These are phyloP conservation scores for Phycodurus eques DNA, from an alignment of 2,113 vertebrate genomes.

Conservation along the genomic window DNA sequence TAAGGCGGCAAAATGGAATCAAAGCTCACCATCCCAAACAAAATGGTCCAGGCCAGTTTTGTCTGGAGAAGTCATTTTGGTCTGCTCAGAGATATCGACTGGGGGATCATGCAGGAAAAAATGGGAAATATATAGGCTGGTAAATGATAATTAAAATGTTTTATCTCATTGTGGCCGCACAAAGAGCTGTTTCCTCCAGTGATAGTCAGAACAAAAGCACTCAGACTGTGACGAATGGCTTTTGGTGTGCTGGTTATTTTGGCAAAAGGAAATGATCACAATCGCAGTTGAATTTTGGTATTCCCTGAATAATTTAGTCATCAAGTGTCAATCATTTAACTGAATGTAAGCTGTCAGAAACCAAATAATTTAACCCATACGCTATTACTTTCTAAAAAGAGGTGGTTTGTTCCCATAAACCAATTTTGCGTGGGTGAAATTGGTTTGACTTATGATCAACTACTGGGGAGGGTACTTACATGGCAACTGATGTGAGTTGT, in stretches of 20 bases:
- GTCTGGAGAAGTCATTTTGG: constrained; percentile 20
- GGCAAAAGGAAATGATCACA: constrained; percentile 47
- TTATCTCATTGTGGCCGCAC: constrained; percentile 33
- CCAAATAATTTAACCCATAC: not conserved
- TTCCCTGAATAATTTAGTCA: constrained; percentile 14
- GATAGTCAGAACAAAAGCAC: constrained; percentile 26
- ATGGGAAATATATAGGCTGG: constrained; percentile 18
- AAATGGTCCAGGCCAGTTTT: constrained; percentile 8
- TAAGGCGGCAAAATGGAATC: not conserved
- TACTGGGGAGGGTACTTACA: too few species aligned
- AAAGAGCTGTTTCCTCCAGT: constrained; percentile 14
- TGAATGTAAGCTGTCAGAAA: not conserved
- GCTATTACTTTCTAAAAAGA: too few species aligned
- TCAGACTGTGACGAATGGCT: constrained; percentile 48
- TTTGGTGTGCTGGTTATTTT: constrained; percentile 42
- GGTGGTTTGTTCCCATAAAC: too few species aligned
- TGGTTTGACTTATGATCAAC: too few species aligned
- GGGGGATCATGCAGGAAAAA: constrained; percentile 22
- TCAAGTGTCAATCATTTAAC: constrained; percentile 6
- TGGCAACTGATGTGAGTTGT: too few species aligned
- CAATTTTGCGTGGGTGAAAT: too few species aligned
- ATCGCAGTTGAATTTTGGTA: constrained; percentile 17
- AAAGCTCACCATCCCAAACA: not conserved
- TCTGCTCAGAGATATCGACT: constrained; percentile 19
- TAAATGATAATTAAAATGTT: constrained; percentile 59